These are phyloP conservation scores for Dallia pectoralis DNA, from an alignment of 2,797 vertebrate species.

Conservation along the genomic window DNA sequence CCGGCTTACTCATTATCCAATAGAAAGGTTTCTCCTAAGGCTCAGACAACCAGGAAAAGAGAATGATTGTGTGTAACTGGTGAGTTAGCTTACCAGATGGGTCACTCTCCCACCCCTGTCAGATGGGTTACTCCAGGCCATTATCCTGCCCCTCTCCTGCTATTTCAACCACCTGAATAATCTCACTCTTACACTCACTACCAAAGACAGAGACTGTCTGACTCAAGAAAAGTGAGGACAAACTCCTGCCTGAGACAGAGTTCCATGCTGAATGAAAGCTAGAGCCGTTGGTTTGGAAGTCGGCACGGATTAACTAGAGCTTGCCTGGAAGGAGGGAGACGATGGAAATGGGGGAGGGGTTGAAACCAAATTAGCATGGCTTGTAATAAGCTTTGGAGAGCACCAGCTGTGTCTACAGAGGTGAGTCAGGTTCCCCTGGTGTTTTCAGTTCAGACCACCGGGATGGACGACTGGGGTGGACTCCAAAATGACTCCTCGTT, in stretches of 20 bases:
- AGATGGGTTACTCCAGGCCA: too few relatives aligned
- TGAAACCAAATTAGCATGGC: conserved; percentile 26
- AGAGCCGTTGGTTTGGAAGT: neutral
- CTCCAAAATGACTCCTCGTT: too few relatives aligned
- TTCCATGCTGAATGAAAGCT: too few relatives aligned
- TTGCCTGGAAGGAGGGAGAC: neutral
- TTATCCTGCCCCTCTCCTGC: neutral
- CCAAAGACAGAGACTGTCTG: neutral
- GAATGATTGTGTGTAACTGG: neutral
- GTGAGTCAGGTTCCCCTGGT: conserved; percentile 65
- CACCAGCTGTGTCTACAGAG: conserved; percentile 63
- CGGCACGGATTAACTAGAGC: neutral
- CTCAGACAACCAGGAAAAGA: neutral
- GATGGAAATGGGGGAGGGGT: neutral
- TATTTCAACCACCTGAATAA: neutral
- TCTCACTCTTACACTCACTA: neutral
- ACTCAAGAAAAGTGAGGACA: too few relatives aligned
- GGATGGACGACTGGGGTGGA: neutral
- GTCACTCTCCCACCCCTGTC: too few relatives aligned
- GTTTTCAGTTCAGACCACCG: conserved; percentile 45
- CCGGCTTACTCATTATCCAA: conserved; percentile 39
- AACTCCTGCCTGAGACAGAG: too few relatives aligned
- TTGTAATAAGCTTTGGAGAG: conserved; percentile 48
- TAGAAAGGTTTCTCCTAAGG: neutral
- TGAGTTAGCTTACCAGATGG: neutral